Base-by-base conservation (phyloP, 1,140 invertebrate genomes). In the Sminthurinus signatus region DNA sequence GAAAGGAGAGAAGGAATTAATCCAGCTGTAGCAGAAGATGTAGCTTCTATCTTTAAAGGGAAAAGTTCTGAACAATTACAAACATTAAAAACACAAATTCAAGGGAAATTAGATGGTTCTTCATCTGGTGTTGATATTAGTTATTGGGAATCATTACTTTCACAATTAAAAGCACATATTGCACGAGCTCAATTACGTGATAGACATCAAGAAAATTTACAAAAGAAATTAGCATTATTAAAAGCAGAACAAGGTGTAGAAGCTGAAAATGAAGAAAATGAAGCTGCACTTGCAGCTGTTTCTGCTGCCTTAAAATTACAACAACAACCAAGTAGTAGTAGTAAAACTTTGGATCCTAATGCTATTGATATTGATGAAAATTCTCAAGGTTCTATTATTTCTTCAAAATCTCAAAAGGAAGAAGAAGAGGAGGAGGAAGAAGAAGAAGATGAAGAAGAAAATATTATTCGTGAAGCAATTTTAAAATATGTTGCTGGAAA, bases 141-240 rank as follows among this genome's bases (percentile, higher is more conserved):
- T 52, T 98, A 97, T 78, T 99, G 95, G 94, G 95, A 98, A 79
- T 91, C 89, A 50, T 77, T 98, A 48, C 80, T 96, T 10, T 91
- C 89, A 42, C 88, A 96, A 76, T 79, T 98, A 2, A 95, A 93
- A 83, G 94, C 94, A 4, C 91, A 97, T 76, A 95, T 96, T 85
- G 93, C 96, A 0, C 83, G 92, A 70, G 92, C 93, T 3, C 80
- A 95, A 39, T 80, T 99, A 1, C 80, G 91, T 64, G 94, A 98
- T 79, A 79, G 89, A 12, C 96, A 99, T 80, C 88, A 96, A 77
- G 86, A 90, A 64, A 92, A 93, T 76, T 79, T 98, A n/a, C 83
- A 85, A 44, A 83, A 87, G 72, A 97, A 98, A 79, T 79, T 98
- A 61, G 84, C 89, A 74, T 82, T 93, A 54, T 80, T 99, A 2